Percentiles rank a stretch among this genome's conserved stretches.
These are phyloP conservation scores for Drosophila formosana DNA, from an alignment of 2,888 invertebrate species.

Conservation along the genomic window DNA sequence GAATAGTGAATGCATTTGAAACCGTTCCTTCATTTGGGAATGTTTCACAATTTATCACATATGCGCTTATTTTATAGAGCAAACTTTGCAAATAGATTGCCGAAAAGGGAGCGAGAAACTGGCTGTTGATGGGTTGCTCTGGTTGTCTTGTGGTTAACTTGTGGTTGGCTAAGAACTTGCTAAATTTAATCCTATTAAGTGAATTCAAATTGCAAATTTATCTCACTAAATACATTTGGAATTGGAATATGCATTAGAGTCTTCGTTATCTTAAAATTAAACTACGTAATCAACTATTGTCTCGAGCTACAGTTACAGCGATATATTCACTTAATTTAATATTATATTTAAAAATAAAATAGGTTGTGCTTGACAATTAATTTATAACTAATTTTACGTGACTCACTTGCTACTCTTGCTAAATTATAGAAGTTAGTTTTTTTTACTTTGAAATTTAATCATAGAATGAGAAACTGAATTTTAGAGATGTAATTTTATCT, in stretches of 20 bases:
- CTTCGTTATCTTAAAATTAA: not conserved
- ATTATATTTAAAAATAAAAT: no score
- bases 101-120: not conserved
- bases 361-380: no score
- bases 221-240: not conserved
- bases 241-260: no score
- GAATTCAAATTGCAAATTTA: not conserved
- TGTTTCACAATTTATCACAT: slow-evolving; percentile 49
- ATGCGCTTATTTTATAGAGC: slow-evolving; percentile 62
- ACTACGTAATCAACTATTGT: no score
- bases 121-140: slow-evolving; percentile 9
- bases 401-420: no score
- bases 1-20: slow-evolving; percentile 1
- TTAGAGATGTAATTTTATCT: no score
- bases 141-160: slow-evolving; percentile 13
- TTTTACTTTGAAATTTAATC: no score
- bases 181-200: not conserved
- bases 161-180: not conserved
- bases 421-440: no score
- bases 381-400: no score
- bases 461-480: no score
- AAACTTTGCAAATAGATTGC: slow-evolving; percentile 25
- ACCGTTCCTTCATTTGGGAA: slow-evolving; percentile 14
- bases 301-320: no score
- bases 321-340: no score